These are phyloP conservation scores for Dicranocentrus wangi DNA, from an alignment of 2,888 invertebrate genomes.

Conservation along the genomic window DNA sequence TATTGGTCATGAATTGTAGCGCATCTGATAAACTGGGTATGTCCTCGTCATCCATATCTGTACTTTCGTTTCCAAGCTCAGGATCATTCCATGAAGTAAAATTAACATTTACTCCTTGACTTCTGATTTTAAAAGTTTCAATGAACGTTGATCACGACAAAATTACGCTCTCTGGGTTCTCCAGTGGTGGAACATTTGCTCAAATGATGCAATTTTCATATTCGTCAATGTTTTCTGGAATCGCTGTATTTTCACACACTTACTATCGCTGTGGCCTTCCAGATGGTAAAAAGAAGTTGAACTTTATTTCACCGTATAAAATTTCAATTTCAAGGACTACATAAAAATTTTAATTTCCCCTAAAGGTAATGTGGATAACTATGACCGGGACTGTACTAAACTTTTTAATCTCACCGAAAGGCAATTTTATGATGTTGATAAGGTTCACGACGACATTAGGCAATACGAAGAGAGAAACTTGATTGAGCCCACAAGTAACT, in stretches of 20 bases:
- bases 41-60: no score
- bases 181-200: conserved; percentile 71
- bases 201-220: conserved; percentile 70
- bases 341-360: no score
- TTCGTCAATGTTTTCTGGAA: conserved; percentile 69
- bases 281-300: neutral
- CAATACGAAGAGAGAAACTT: conserved; percentile 34
- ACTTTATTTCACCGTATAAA: no score
- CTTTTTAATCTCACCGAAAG: conserved; percentile 43
- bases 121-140: no score
- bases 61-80: no score
- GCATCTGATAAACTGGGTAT: no score
- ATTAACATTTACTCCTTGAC: no score
- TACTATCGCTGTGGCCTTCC: conserved; percentile 65
- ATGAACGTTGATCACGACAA: conserved; percentile 36
- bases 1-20: no score
- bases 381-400: conserved; percentile 55
- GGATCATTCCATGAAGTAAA: no score
- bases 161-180: conserved; percentile 70
- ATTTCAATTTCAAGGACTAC: no score
- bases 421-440: conserved; percentile 50
- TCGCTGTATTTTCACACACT: conserved; percentile 71
- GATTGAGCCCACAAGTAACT: conserved; percentile 56
- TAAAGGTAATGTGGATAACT: conserved; percentile 59
- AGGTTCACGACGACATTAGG: conserved; percentile 62